These are phyloP conservation scores for Achlya flavicornis DNA, from an alignment of 2,888 invertebrate genomes.

Conservation along the genomic window DNA sequence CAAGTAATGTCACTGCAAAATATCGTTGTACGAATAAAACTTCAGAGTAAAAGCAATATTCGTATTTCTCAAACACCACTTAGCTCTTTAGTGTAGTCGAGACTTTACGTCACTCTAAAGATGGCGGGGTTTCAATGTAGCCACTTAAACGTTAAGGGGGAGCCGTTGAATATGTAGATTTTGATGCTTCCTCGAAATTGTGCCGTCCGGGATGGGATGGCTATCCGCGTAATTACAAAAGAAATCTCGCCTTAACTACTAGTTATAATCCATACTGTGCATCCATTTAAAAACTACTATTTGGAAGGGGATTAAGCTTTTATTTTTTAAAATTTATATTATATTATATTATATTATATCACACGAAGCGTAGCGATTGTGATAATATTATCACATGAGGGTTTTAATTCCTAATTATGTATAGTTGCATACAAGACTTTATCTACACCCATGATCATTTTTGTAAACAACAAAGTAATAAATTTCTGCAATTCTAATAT, in stretches of 20 bases:
- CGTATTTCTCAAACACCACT: constrained; percentile 1
- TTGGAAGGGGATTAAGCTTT: neutral
- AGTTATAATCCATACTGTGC: too few relatives aligned
- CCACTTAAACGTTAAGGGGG: constrained; percentile 16
- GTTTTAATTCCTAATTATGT: too few relatives aligned
- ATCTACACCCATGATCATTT: too few relatives aligned
- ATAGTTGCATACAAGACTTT: too few relatives aligned
- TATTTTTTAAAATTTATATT: too few relatives aligned
- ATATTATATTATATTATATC: too few relatives aligned
- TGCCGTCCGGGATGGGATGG: neutral
- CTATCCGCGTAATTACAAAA: constrained; percentile 5
- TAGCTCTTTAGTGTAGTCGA: constrained; percentile 24
- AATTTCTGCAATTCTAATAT: too few relatives aligned
- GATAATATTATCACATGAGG: too few relatives aligned
- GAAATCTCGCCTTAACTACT: neutral
- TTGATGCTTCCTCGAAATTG: constrained; percentile 13
- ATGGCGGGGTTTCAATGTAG: constrained; percentile 13
- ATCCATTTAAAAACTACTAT: neutral
- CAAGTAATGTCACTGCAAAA: too few relatives aligned
- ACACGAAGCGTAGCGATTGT: too few relatives aligned
- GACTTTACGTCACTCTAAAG: constrained; percentile 17
- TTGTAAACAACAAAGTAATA: too few relatives aligned
- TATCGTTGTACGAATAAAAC: too few relatives aligned
- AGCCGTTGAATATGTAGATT: constrained; percentile 23
- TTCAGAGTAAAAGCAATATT: neutral